Evolutionary conservation across 1,140 invertebrate genomes (phyloP), one percentile per base, ranked within the genome.

Genomic region (Arion vulgaris): DNA sequence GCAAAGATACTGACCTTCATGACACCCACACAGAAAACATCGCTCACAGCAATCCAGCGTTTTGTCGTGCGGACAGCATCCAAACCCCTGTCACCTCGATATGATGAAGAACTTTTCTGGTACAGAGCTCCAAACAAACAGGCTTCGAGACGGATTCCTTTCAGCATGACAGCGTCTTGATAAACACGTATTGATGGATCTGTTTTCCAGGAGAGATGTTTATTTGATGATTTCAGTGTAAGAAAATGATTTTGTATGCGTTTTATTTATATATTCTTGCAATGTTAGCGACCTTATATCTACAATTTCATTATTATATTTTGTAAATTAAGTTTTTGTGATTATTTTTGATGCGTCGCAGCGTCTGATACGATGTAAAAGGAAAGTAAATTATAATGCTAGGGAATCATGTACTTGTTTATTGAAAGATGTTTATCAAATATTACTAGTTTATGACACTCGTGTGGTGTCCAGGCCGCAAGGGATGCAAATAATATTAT

Each of bases 171-270:
- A 23, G 26, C 5, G 11, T 5, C 11, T n/a, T 62, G 57, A 62
- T 62, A 62, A 62, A 62, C 57, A 62, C 57, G 57, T 15, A 62
- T 62, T 62, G 26, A 62, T 62, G 57, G 57, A 62, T 62, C 57
- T n/a, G 26, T 62, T 62, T 62, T 62, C 57, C 26, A 9, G 4
- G 57, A 23, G 57, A 62, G 26, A 23, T n/a, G 13, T 62, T n/a
- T 62, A 62, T 62, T 62, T 62, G 26, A 62, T 62, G 26, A 23
- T n/a, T 23, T n/a, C 13, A 49, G 19, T 11, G 19, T 49, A 19
- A 13, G 57, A 62, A 62, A 23, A 7, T 15, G 13, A n/a, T 62
- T 62, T 62, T n/a, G 13, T 62, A 19, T 19, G 45, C 26, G 57
- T 7, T 62, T 15, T n/a, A 62, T n/a, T 13, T n/a, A n/a, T 62